A percentile compares a stretch with the other conserved stretches of the same genome.
Evolutionary conservation across 2,888 invertebrate genomes (phyloP).

Genomic region (Deilephila porcellus): DNA sequence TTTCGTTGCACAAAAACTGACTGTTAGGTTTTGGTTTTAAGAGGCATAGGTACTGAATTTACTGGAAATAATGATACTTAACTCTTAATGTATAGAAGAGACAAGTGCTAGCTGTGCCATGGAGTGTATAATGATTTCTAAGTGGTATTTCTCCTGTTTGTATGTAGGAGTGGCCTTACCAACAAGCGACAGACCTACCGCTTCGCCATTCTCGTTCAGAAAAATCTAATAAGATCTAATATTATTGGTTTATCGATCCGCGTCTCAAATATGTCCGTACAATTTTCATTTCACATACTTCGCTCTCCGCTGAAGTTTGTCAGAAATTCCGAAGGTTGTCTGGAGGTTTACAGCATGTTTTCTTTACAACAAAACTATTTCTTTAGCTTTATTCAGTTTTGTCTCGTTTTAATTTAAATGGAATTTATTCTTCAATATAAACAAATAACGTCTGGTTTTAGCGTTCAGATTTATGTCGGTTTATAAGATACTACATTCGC

Average conservation of each 20-base stretch:
- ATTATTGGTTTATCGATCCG: neutral
- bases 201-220: too few species aligned
- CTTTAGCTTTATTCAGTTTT: neutral
- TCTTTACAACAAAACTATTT: neutral
- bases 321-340: constrained; percentile 15
- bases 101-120: too few species aligned
- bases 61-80: too few species aligned
- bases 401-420: neutral
- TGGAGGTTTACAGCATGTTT: neutral
- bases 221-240: too few species aligned
- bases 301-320: neutral
- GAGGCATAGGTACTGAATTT: too few species aligned
- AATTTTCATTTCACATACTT: neutral
- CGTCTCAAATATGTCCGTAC: neutral
- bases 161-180: too few species aligned
- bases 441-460: neutral
- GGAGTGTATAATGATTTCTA: too few species aligned
- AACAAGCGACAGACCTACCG: too few species aligned
- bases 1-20: too few species aligned
- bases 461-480: neutral
- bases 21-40: too few species aligned
- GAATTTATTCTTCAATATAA: neutral
- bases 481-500: neutral
- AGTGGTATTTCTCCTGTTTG: too few species aligned
- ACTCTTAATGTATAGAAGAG: too few species aligned